A percentile compares a stretch with the other conserved stretches of the same genome.
Conservation (phyloP, 2,113 vertebrate genomes). For the Ursus arctos region DNA sequence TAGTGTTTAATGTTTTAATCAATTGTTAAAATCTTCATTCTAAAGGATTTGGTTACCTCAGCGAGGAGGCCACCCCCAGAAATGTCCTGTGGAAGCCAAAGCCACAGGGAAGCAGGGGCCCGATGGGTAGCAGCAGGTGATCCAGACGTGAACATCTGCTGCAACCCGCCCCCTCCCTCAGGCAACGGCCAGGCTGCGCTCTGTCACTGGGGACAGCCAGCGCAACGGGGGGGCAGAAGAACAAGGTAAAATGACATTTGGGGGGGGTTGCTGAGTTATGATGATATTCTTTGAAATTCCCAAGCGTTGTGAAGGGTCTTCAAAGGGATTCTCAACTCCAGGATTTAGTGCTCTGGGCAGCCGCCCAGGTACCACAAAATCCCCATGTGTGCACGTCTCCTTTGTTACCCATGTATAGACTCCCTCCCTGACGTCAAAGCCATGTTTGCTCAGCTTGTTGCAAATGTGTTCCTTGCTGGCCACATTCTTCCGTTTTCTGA, state of each 20-base stretch:
- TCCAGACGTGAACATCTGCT: conserved; percentile 77
- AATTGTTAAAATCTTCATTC: conserved; percentile 24
- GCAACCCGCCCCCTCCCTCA: not conserved
- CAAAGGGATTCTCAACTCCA: conserved; percentile 75
- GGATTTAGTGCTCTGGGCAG: conserved; percentile 76
- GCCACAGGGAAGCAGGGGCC: conserved; percentile 45
- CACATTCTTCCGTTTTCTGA: conserved; percentile 66
- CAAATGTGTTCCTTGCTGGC: conserved; percentile 67
- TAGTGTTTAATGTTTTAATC: conserved; percentile 51
- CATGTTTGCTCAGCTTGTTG: conserved; percentile 80
- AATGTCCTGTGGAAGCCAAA: conserved; percentile 45
- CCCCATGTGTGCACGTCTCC: conserved; percentile 52
- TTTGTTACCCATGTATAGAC: conserved; percentile 64
- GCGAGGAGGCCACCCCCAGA: conserved; percentile 41
- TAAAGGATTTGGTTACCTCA: conserved; percentile 40
- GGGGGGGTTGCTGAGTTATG: conserved; percentile 73
- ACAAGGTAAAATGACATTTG: conserved; percentile 77
- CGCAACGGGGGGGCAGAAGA: conserved; percentile 68
- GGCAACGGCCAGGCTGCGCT: conserved; percentile 34
- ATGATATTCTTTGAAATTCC: conserved; percentile 73
- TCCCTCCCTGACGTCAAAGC: conserved; percentile 71
- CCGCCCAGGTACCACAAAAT: conserved; percentile 75
- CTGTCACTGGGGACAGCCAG: conserved; percentile 37
- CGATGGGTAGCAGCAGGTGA: conserved; percentile 74
- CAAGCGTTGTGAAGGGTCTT: conserved; percentile 67